Conservation (phyloP, 1,140 invertebrate genomes). For the Trachelipus rathkii region DNA sequence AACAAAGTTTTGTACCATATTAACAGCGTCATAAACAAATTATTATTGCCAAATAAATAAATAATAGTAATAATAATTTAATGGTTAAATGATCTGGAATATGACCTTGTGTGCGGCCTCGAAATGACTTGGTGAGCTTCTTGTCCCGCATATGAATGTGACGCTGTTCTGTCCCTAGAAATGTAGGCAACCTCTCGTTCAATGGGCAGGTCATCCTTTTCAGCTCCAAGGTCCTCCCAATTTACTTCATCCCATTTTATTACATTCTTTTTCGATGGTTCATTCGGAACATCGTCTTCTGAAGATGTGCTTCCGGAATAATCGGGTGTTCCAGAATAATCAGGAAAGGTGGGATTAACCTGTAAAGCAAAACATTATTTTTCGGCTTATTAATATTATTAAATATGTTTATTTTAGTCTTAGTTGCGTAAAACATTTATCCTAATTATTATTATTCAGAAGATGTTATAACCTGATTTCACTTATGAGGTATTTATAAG, state of each 20-base stretch:
- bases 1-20: no score
- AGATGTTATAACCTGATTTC: no score
- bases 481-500: no score
- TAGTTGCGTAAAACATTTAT: no score
- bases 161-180: no score
- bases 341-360: neutral
- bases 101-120: neutral
- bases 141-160: no score
- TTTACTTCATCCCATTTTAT: neutral
- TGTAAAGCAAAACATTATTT: neutral
- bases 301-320: neutral
- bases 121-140: neutral
- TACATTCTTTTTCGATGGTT: neutral
- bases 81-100: neutral
- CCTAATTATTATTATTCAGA: no score
- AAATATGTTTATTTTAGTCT: no score
- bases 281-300: neutral
- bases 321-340: neutral
- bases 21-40: neutral
- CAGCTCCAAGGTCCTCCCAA: neutral
- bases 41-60: constrained; percentile 4
- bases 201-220: neutral
- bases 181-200: no score
- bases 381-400: neutral
- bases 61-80: neutral